Percentiles rank a stretch among this genome's conserved stretches.
phyloP scores from a whole-genome alignment of 2,888 invertebrate species.

The Stenichneumon culpator region DNA sequence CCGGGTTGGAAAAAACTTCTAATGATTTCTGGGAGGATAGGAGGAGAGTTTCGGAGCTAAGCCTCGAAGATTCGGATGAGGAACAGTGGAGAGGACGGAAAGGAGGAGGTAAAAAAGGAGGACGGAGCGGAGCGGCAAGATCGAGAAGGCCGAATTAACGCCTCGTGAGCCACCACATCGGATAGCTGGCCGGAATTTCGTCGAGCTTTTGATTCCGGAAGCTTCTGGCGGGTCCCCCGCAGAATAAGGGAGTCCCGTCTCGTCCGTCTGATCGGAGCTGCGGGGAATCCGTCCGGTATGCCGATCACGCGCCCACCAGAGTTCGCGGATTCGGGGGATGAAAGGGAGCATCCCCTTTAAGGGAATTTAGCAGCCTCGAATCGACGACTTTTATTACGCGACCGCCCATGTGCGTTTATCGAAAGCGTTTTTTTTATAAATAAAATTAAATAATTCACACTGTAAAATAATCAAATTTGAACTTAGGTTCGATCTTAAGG shows the following conservation, averaged over 20 bases:
- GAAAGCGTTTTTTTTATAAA: not conserved
- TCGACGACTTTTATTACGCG: conserved; percentile 64
- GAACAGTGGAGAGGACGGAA: not conserved
- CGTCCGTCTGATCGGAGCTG: conserved; percentile 71
- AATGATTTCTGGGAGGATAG: conserved; percentile 53
- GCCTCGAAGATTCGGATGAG: conserved; percentile 16
- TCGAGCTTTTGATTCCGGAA: conserved; percentile 66
- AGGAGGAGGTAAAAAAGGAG: conserved; percentile 29
- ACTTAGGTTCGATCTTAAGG: too few species aligned
- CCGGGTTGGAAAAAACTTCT: conserved; percentile 49
- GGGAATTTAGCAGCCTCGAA: conserved; percentile 68
- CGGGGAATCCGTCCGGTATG: conserved; percentile 78
- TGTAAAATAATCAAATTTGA: too few species aligned
- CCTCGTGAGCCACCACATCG: conserved; percentile 48
- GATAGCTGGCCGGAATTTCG: conserved; percentile 61
- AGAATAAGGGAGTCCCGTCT: conserved; percentile 79
- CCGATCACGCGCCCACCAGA: conserved; percentile 81
- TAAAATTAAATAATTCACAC: not conserved
- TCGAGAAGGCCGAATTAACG: conserved; percentile 63
- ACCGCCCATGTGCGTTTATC: not conserved
- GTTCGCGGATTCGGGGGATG: conserved; percentile 37
- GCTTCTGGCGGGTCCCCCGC: conserved; percentile 56
- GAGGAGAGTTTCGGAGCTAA: conserved; percentile 24
- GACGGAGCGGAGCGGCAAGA: conserved; percentile 25
- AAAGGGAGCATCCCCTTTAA: conserved; percentile 82